Evolutionary conservation across 2,797 vertebrate genomes (phyloP).

Genomic region (Cyclura pinguis): DNA sequence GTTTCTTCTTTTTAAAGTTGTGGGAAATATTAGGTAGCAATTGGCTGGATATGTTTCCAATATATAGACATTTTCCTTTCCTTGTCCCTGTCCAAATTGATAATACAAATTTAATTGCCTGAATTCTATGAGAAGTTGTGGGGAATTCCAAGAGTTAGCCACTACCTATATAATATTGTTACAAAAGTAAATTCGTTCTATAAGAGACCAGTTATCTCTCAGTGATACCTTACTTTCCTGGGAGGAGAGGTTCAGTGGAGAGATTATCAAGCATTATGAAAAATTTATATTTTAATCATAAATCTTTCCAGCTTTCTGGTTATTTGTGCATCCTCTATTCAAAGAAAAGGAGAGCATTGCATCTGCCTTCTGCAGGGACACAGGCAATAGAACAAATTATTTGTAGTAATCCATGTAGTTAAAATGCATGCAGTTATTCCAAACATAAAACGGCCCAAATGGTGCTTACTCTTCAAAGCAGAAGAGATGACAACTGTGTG

Average conservation of each 20-base stretch:
- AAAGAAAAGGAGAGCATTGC: neutral
- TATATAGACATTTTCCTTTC: neutral
- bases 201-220: slow-evolving; percentile 12
- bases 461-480: neutral
- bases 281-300: slow-evolving; percentile 51
- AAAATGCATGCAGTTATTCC: neutral
- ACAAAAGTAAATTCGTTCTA: slow-evolving; percentile 1
- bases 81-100: neutral
- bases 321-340: slow-evolving; percentile 36
- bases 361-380: slow-evolving; percentile 5
- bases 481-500: rapidly evolving
- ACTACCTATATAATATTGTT: neutral
- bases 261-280: slow-evolving; percentile 25
- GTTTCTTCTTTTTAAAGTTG: neutral
- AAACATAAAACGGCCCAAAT: neutral
- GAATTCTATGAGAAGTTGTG: neutral
- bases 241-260: slow-evolving; percentile 3
- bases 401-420: neutral
- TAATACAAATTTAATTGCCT: slow-evolving; percentile 9
- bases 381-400: slow-evolving; percentile 6
- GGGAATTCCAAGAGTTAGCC: slow-evolving; percentile 23
- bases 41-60: neutral
- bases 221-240: neutral
- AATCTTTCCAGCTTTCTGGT: slow-evolving; percentile 11
- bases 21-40: neutral